Conservation (phyloP, 2,797 vertebrate genomes). For the Trachops cirrhosus region DNA sequence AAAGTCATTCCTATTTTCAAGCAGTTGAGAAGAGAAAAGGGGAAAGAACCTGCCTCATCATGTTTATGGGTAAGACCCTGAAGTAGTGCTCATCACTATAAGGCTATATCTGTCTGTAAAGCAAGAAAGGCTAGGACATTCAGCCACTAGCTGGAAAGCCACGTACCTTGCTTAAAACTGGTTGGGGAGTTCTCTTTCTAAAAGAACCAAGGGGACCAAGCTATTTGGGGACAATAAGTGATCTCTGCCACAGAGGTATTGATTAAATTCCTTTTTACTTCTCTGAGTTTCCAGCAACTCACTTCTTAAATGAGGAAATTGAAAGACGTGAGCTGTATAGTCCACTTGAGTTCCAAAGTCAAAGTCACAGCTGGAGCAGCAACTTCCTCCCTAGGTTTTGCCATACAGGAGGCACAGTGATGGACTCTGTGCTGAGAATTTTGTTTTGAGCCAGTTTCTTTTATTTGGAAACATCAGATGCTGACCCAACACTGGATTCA, state of each 20-base stretch:
- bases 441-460: background rate
- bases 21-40: background rate
- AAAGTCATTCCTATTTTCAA: background rate
- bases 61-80: background rate
- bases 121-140: background rate
- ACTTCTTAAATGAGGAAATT: background rate
- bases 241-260: background rate
- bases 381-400: background rate
- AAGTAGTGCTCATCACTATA: background rate
- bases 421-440: background rate
- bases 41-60: background rate
- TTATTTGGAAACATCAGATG: background rate
- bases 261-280: background rate
- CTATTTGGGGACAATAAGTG: background rate
- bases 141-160: background rate
- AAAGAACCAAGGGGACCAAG: background rate
- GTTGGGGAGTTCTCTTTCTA: background rate
- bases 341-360: background rate
- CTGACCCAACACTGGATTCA: background rate
- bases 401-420: background rate
- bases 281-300: background rate
- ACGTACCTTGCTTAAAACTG: background rate
- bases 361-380: background rate
- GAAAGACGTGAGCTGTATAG: background rate
- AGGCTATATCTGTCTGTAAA: background rate